Conservation (phyloP, 1,140 invertebrate species). For the Heliothis virescens region DNA sequence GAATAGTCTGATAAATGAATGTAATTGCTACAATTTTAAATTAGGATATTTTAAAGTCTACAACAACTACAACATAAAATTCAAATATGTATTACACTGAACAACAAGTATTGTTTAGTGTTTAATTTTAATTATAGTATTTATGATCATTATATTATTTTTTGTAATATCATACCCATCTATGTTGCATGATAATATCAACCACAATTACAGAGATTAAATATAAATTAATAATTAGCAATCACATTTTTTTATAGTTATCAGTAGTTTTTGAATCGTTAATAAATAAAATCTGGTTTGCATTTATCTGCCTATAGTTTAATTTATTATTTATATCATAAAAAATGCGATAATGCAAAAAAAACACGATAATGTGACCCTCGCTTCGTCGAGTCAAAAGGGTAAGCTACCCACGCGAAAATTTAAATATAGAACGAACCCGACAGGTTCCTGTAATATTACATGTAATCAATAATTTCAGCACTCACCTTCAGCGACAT, state of each 20-base stretch:
- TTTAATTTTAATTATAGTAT: too few relatives aligned
- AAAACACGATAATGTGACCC: neutral
- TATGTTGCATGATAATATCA: too few relatives aligned
- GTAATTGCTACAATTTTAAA: conserved; percentile 6
- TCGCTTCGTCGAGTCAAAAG: conserved; percentile 5
- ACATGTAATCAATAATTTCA: conserved; percentile 31
- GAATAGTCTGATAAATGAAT: conserved; percentile 2
- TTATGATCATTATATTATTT: too few relatives aligned
- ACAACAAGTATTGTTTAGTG: too few relatives aligned
- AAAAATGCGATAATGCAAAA: conserved; percentile 9
- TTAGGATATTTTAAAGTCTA: neutral
- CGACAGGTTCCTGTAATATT: neutral
- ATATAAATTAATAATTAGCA: neutral
- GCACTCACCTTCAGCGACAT: conserved; percentile 74
- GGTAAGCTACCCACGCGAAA: conserved; percentile 39
- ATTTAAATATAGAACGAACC: conserved; percentile 31
- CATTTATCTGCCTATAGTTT: neutral
- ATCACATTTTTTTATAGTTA: neutral
- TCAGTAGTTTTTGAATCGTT: too few relatives aligned
- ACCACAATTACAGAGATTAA: too few relatives aligned
- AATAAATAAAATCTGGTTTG: neutral
- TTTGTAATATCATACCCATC: neutral
- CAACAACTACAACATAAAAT: neutral
- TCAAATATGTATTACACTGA: too few relatives aligned
- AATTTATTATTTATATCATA: neutral